Evolutionary conservation across 2,797 vertebrate species (phyloP).

Genomic region (Aythya fuligula): DNA sequence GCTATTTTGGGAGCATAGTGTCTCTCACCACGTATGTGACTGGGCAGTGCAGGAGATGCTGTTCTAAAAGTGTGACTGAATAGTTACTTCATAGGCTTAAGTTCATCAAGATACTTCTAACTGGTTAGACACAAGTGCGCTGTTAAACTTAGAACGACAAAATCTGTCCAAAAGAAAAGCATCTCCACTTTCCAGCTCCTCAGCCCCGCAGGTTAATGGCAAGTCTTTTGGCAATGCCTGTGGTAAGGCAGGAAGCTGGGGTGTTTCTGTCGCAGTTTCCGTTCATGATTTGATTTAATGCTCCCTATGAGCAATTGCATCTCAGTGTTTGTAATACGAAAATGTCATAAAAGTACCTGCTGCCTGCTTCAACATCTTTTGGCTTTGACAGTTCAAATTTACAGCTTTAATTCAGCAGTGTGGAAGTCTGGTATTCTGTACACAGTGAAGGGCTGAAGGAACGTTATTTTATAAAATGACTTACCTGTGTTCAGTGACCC

Average conservation of each 20-base stretch:
- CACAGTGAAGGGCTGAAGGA: neutral
- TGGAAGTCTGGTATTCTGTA: slow-evolving; percentile 31
- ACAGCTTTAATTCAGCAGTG: slow-evolving; percentile 68
- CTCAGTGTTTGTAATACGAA: slow-evolving; percentile 56
- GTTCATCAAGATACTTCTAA: neutral
- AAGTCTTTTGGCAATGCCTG: neutral
- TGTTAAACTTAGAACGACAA: neutral
- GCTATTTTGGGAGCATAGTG: neutral
- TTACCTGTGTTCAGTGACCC: neutral
- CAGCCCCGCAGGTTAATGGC: neutral
- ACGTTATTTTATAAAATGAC: slow-evolving; percentile 6
- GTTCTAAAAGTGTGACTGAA: neutral
- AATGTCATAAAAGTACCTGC: slow-evolving; percentile 58
- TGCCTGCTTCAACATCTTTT: slow-evolving; percentile 46
- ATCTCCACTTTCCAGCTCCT: neutral
- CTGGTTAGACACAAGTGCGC: neutral
- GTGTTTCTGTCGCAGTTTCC: neutral
- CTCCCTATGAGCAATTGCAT: slow-evolving; percentile 49
- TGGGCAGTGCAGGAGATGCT: accelerated
- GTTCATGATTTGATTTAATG: slow-evolving; percentile 22
- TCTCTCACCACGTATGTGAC: accelerated
- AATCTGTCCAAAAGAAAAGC: neutral
- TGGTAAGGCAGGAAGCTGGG: neutral
- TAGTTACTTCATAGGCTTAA: neutral
- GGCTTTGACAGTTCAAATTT: slow-evolving; percentile 67